Base-by-base conservation (phyloP, 2,797 vertebrate genomes). In the Acanthopagrus latus region DNA sequence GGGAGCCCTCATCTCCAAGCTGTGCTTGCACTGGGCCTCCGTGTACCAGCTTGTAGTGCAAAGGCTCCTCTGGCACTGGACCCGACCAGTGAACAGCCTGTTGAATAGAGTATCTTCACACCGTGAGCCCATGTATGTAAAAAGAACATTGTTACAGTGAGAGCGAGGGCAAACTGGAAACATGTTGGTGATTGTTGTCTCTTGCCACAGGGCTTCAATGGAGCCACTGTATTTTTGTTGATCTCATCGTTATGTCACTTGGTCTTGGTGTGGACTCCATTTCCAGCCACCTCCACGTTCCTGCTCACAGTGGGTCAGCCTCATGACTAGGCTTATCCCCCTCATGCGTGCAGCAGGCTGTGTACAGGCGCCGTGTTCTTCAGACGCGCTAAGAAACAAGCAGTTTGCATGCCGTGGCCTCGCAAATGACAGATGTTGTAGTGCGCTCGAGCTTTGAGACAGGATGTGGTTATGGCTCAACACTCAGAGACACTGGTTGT, bases 401-500 rank as follows among this genome's bases (percentile, higher is more conserved):
- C 76, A 3, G 75, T 74, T 86, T 86, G 85, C 83, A 78, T 83
- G 80, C 48, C 18, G 4, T 46, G 38, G 65, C 76, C 78, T 89
- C 67, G 78, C 63, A 82, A 56, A 47, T 64, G 66, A 72, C 80
- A 91, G 88, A 91, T 90, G 85, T 85, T 82, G 84, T 65, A 84
- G 72, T 52, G 54, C 47, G 18, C 33, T 64, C 76, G 78, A 86
- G 86, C 58, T 16, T 23, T 69, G 80, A 78, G 84, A 77, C 93
- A 95, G 94, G 94, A 95, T 94, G 94, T 94, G 93, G 94, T 94
- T 90, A 86, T 89, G 88, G 89, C 87, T 92, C 86, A 93, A 91
- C 85, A 70, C 52, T 48, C 78, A 5, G 46, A 78, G 83, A 73
- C 27, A 73, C 46, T 55, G 48, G 27, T 64, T 80, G 60, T 71